A percentile compares a stretch with the other conserved stretches of the same genome.
These are phyloP conservation scores for Notothenia rossii DNA, from an alignment of 2,113 vertebrate species.

Conservation along the genomic window DNA sequence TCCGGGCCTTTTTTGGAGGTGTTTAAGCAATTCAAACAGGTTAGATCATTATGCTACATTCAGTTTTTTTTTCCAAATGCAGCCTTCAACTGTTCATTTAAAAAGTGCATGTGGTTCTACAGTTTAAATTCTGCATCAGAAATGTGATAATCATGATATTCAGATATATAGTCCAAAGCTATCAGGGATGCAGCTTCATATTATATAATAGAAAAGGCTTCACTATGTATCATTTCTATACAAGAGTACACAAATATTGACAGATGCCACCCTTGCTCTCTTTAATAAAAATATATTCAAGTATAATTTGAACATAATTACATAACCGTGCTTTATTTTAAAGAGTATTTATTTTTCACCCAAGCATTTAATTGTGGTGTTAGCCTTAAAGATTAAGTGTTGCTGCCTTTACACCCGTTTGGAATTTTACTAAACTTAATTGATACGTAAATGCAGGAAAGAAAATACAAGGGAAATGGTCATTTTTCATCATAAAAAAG, in stretches of 20 bases:
- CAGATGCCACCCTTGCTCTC: constrained; percentile 51
- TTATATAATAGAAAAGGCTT: constrained; percentile 56
- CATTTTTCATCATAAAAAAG: too few species aligned
- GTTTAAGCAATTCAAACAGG: constrained; percentile 29
- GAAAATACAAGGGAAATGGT: constrained; percentile 3
- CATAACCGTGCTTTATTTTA: constrained; percentile 55
- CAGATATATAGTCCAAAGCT: constrained; percentile 72
- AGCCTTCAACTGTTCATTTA: constrained; percentile 52
- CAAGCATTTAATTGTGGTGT: constrained; percentile 58
- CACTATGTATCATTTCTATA: constrained; percentile 61
- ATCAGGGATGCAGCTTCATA: constrained; percentile 74
- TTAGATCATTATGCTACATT: background rate
- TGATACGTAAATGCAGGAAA: constrained; percentile 34
- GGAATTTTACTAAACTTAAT: constrained; percentile 19
- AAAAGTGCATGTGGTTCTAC: constrained; percentile 74
- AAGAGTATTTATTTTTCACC: constrained; percentile 77
- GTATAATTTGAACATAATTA: constrained; percentile 64
- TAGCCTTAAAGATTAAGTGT: constrained; percentile 53
- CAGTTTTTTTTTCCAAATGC: constrained; percentile 18
- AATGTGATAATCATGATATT: constrained; percentile 63
- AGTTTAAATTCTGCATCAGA: constrained; percentile 67
- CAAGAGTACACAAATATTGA: constrained; percentile 47
- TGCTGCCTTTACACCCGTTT: constrained; percentile 57
- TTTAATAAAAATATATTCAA: constrained; percentile 66
- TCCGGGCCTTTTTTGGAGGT: constrained; percentile 27